A percentile compares a stretch with the other conserved stretches of the same genome.
phyloP scores from a whole-genome alignment of 2,797 vertebrate species.

The Enoplosus armatus region DNA sequence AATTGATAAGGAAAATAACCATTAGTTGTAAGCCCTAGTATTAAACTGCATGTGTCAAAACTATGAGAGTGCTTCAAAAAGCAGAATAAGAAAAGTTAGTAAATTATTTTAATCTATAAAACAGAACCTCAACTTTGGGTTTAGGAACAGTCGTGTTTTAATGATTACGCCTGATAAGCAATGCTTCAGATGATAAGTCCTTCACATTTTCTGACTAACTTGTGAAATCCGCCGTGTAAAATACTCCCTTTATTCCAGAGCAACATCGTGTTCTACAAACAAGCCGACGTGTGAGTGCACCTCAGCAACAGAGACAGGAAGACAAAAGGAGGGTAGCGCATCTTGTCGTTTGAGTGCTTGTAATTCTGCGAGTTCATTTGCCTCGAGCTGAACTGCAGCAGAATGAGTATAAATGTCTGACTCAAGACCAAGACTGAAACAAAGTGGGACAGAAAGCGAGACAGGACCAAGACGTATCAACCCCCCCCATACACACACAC shows the following conservation, averaged over 20 bases:
- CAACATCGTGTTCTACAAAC: not conserved
- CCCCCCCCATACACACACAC: conserved; percentile 17
- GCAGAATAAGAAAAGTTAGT: not conserved
- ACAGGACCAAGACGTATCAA: not conserved
- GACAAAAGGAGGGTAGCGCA: conserved; percentile 20
- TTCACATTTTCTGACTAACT: not conserved
- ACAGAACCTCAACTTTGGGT: not conserved
- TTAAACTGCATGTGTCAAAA: not conserved
- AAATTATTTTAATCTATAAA: not conserved
- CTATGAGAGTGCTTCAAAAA: not conserved
- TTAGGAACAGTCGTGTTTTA: not conserved
- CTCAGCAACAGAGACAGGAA: conserved; percentile 5
- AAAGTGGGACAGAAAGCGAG: conserved; percentile 21
- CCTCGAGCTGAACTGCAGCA: conserved; percentile 24
- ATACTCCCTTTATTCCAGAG: not conserved
- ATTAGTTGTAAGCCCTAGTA: not conserved
- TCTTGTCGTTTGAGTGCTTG: conserved; percentile 21
- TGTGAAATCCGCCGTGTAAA: not conserved
- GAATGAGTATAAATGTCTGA: conserved; percentile 41
- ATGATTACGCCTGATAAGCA: not conserved
- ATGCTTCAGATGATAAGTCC: not conserved
- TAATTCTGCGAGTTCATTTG: conserved; percentile 34
- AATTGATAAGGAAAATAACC: not conserved
- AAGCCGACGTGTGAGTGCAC: not conserved
- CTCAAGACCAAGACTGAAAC: conserved; percentile 11